Base-by-base conservation (phyloP, 2,888 invertebrate species). In the Cremastobaeus sp. region DNA sequence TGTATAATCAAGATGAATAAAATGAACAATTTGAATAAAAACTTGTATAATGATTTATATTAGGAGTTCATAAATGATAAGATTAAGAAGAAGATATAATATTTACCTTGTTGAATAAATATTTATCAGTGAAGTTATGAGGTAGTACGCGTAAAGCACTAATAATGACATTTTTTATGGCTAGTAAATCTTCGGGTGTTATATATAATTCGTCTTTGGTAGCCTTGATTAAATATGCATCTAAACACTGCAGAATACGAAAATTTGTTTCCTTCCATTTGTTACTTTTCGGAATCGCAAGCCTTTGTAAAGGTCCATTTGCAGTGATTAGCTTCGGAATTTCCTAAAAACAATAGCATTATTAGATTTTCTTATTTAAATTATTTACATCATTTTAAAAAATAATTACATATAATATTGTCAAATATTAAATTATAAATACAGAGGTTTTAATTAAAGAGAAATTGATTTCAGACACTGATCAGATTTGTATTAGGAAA, bases 211-310 rank as follows among this genome's bases (percentile, higher is more conserved):
- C 59, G 17, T 59, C 77, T n/a, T 66, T 77, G 28, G 77, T 77
- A 34, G 60, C 75, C 30, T 80, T 84, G 8, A 73, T 15, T 12
- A 87, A 48, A 70, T 85, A 80, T 47, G 78, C 81, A 79, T 84
- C 84, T 34, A 87, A 60, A 43, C 86, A 86, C 11, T 72, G 77
- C 20, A 85, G 64, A 1, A 83, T 81, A 20, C 81, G 54, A 45
- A 81, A 81, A 64, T 83, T 80, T 9, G 74, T 77, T 77, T 86
- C 84, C 9, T 70, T 76, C 79, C 82, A 85, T 15, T 80, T 68
- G 3, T 50, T 21, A 55, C 70, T 62, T 6, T 57, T 5, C 28
- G 76, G 70, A 69, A 65, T 71, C 54, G 82, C 74, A 34, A 82
- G 69, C 15, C 70, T 79, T 8, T 65, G 71, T 9, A 86, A 45